A percentile compares a stretch with the other conserved stretches of the same genome.
Evolutionary conservation across 1,140 invertebrate species (phyloP).

Genomic region (Tetragnatha versicolor): DNA sequence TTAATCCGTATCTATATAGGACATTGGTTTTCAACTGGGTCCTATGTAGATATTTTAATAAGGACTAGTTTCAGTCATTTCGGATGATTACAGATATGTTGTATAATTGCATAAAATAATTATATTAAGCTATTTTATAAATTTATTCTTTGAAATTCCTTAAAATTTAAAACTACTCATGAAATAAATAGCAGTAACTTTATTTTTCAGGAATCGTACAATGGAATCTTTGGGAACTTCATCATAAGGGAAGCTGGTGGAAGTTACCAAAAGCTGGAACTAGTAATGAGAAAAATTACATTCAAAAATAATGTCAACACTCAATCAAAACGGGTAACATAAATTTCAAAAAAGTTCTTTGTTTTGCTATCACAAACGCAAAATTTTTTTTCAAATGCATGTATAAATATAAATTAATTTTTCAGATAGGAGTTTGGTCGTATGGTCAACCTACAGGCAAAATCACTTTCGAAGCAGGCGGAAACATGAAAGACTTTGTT

Average conservation of each 20-base stretch:
- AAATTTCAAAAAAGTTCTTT: background rate
- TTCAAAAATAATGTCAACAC: slow-evolving; percentile 8
- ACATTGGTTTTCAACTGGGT: no score
- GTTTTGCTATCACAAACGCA: no score
- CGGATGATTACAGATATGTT: no score
- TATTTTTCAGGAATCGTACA: slow-evolving; percentile 32
- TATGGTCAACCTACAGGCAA: slow-evolving; percentile 38
- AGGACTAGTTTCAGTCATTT: no score
- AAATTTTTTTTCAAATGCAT: no score
- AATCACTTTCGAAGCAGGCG: slow-evolving; percentile 28
- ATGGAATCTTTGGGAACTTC: slow-evolving; percentile 50
- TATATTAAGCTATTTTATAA: no score
- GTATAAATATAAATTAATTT: background rate
- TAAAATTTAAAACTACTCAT: background rate
- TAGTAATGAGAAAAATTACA: slow-evolving; percentile 19
- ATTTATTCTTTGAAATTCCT: no score
- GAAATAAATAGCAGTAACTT: background rate
- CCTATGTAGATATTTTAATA: no score
- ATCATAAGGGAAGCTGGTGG: slow-evolving; percentile 13
- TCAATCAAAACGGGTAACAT: slow-evolving; percentile 19
- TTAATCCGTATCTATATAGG: no score
- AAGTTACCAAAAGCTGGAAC: slow-evolving; percentile 43
- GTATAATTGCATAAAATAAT: no score
- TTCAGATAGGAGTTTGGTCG: slow-evolving; percentile 48
- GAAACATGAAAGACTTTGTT: slow-evolving; percentile 16